Evolutionary conservation across 2,113 vertebrate species (phyloP).

Genomic region (Pogona vitticeps): DNA sequence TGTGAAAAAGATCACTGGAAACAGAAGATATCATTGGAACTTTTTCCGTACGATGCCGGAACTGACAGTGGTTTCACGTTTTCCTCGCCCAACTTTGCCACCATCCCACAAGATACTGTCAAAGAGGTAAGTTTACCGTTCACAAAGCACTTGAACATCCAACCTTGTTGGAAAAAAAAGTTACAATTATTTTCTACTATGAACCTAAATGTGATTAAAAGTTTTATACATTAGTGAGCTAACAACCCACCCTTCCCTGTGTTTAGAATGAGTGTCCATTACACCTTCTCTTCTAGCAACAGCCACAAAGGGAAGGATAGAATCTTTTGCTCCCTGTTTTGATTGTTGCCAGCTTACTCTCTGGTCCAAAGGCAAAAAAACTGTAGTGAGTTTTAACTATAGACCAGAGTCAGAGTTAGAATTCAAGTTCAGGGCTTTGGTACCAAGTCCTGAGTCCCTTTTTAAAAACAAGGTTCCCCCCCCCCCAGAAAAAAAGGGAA

Average conservation of each 20-base stretch:
- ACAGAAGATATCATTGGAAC: constrained; percentile 83
- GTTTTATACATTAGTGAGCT: neutral
- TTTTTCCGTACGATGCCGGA: constrained; percentile 91
- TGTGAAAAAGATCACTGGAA: constrained; percentile 88
- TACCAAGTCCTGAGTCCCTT: too few relatives aligned
- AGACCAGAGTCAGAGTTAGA: too few relatives aligned
- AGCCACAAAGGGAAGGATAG: too few relatives aligned
- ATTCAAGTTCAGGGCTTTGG: too few relatives aligned
- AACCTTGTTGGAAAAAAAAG: too few relatives aligned
- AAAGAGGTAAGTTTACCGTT: constrained; percentile 79
- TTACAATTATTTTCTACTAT: neutral
- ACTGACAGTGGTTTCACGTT: constrained; percentile 98
- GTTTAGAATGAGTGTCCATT: neutral
- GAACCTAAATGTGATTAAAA: neutral
- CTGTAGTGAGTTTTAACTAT: neutral
- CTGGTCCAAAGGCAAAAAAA: neutral
- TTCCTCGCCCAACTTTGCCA: constrained; percentile 97
- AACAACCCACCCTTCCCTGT: neutral
- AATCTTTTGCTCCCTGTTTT: too few relatives aligned
- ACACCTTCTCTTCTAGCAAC: too few relatives aligned
- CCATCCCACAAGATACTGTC: constrained; percentile 92
- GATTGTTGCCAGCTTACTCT: neutral
- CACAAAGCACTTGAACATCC: too few relatives aligned
- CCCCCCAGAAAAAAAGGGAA: too few relatives aligned
- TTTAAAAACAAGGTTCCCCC: too few relatives aligned